These are phyloP conservation scores for Caerostris darwini DNA, from an alignment of 1,140 invertebrate species.

Conservation along the genomic window DNA sequence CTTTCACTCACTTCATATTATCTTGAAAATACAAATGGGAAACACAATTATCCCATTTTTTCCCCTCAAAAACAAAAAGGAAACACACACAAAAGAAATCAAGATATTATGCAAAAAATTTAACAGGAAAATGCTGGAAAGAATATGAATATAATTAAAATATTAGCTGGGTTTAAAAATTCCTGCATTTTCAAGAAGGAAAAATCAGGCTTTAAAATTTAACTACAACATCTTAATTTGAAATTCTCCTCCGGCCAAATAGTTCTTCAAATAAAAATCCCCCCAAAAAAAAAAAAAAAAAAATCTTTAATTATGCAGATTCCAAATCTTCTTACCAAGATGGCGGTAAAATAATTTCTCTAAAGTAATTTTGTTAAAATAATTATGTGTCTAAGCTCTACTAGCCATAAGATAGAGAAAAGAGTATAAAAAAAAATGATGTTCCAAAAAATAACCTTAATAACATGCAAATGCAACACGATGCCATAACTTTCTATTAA, in stretches of 20 bases:
- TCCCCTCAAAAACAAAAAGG: no score
- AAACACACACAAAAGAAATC: no score
- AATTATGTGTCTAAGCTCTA: not conserved
- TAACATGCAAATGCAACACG: conserved; percentile 30
- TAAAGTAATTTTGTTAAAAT: conserved; percentile 17
- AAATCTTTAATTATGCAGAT: not conserved
- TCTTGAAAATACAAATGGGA: no score
- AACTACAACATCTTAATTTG: not conserved
- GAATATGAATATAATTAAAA: no score
- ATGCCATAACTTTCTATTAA: conserved; percentile 31
- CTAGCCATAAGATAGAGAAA: not conserved
- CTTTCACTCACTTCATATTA: no score
- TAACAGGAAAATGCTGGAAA: no score
- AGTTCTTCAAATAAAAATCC: not conserved
- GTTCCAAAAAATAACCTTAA: not conserved
- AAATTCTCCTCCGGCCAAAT: not conserved
- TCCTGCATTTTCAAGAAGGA: not conserved
- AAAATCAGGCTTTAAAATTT: not conserved
- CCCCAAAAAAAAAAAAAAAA: not conserved
- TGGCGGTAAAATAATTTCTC: not conserved
- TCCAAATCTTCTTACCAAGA: not conserved
- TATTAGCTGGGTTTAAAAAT: no score
- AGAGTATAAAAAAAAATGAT: not conserved
- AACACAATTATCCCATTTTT: no score
- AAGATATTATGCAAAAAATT: no score